Conservation (phyloP, 2,888 invertebrate genomes). For the Ecliptopera silaceata region DNA sequence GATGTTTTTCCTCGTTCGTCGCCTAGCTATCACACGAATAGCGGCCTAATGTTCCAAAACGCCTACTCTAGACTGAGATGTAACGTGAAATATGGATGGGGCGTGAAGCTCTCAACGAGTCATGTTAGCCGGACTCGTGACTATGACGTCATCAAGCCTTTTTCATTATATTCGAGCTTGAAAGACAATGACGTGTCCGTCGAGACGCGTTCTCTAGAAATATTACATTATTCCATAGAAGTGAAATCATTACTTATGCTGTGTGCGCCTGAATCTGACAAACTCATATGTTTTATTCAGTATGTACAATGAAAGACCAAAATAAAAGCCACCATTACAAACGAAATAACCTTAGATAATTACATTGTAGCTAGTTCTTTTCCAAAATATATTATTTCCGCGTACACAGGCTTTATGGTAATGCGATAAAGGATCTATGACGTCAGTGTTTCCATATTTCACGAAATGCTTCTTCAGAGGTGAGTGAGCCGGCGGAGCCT, state of each 20-base stretch:
- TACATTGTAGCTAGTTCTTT: not conserved
- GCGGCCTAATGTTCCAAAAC: not conserved
- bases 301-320: not conserved
- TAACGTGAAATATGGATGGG: constrained; percentile 20
- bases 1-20: too few relatives aligned
- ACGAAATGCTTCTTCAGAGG: constrained; percentile 20
- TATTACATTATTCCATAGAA: too few relatives aligned
- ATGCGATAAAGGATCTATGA: not conserved
- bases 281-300: too few relatives aligned
- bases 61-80: constrained; percentile 18
- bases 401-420: not conserved
- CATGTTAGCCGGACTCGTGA: constrained; percentile 9
- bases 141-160: constrained; percentile 15
- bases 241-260: too few relatives aligned
- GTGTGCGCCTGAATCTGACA: too few relatives aligned
- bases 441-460: constrained; percentile 20
- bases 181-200: constrained; percentile 24
- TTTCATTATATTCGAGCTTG: constrained; percentile 8
- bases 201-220: too few relatives aligned
- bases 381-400: not conserved
- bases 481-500: constrained; percentile 16
- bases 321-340: not conserved
- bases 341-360: not conserved
- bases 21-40: too few relatives aligned
- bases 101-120: constrained; percentile 16